These are phyloP conservation scores for Thermophis baileyi DNA, from an alignment of 2,113 vertebrate species.

Conservation along the genomic window DNA sequence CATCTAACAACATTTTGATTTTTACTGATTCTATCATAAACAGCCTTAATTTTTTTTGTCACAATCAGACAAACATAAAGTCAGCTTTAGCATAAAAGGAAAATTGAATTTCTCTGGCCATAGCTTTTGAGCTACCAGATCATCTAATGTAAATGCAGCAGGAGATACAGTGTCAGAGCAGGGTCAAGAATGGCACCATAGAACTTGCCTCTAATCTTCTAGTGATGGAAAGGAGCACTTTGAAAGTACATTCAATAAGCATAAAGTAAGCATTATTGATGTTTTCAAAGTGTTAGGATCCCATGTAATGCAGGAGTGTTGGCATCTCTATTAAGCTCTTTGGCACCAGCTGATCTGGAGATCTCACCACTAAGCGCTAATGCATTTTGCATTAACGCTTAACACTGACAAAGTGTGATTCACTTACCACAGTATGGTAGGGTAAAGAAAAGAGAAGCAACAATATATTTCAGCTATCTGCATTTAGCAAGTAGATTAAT, in stretches of 20 bases:
- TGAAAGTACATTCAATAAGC: conserved; percentile 50
- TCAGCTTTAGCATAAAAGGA: conserved; percentile 21
- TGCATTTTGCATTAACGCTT: conserved; percentile 57
- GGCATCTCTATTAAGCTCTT: conserved; percentile 35
- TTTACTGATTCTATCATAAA: neutral
- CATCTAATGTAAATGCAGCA: neutral
- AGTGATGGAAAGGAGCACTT: conserved; percentile 39
- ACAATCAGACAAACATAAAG: neutral
- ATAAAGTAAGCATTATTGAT: conserved; percentile 55
- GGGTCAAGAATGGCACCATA: conserved; percentile 20
- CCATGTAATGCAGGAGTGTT: conserved; percentile 30
- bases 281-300: conserved; percentile 55
- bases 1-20: neutral
- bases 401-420: conserved; percentile 40
- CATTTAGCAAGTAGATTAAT: conserved; percentile 17
- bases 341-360: conserved; percentile 23
- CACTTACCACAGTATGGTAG: conserved; percentile 17
- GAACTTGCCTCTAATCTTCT: conserved; percentile 37
- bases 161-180: conserved; percentile 19
- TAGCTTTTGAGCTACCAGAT: conserved; percentile 2
- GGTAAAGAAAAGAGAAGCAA: conserved; percentile 25
- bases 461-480: conserved; percentile 24
- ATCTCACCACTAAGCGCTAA: conserved; percentile 54
- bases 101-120: neutral
- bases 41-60: neutral